Percentiles rank a stretch among this genome's conserved stretches.
Evolutionary conservation across 2,888 invertebrate genomes (phyloP).

Genomic region (Trissonchulus latispiculum): DNA sequence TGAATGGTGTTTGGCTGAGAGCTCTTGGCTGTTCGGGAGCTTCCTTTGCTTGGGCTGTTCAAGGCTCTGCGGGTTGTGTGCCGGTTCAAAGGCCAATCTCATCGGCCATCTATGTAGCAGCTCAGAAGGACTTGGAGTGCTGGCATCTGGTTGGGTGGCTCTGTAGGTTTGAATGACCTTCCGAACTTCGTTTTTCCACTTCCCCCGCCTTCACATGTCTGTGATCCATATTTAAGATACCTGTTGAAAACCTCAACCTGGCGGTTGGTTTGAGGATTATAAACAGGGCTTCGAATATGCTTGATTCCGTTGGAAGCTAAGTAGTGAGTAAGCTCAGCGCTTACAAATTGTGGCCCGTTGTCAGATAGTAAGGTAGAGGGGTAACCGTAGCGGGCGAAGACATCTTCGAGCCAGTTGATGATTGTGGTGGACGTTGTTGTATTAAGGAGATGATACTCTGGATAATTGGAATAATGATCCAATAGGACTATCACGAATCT

Average conservation of each 20-base stretch:
- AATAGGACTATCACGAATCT: background rate
- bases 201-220: background rate
- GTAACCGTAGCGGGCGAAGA: conserved; percentile 12
- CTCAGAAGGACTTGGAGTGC: background rate
- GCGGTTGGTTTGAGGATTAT: conserved; percentile 19
- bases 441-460: background rate
- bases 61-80: no score
- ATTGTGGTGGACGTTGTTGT: background rate
- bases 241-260: conserved; percentile 4
- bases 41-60: background rate
- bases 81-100: background rate
- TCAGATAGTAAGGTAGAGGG: conserved; percentile 15
- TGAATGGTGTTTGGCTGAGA: background rate
- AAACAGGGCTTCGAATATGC: conserved; percentile 11
- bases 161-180: background rate
- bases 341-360: conserved; percentile 12
- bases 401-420: background rate
- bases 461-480: conserved; percentile 10
- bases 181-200: background rate
- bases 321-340: background rate
- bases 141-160: background rate
- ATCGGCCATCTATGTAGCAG: background rate
- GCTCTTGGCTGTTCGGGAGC: background rate
- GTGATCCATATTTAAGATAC: background rate
- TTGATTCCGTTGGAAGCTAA: conserved; percentile 16